These are phyloP conservation scores for Yasuhikotakia modesta DNA, from an alignment of 2,797 vertebrate species.

Conservation along the genomic window DNA sequence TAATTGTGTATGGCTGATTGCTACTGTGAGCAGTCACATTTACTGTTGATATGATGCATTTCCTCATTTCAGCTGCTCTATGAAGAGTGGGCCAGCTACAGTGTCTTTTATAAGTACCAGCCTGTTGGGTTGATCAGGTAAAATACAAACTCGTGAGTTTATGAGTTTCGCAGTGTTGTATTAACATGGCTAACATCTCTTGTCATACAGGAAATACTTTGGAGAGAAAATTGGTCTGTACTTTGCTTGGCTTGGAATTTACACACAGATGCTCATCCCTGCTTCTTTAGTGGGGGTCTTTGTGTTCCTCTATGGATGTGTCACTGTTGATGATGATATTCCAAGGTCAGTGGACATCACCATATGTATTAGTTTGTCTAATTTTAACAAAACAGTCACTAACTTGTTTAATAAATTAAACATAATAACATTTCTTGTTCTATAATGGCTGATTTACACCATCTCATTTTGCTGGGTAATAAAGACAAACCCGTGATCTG, in stretches of 20 bases:
- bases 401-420: background rate
- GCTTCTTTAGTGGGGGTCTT: slow-evolving; percentile 93
- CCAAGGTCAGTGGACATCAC: slow-evolving; percentile 81
- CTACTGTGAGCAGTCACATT: background rate
- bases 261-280: slow-evolving; percentile 97
- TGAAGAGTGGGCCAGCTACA: slow-evolving; percentile 94
- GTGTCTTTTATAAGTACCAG: slow-evolving; percentile 95
- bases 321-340: slow-evolving; percentile 92
- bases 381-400: background rate
- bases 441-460: background rate
- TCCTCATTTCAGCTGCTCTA: slow-evolving; percentile 83
- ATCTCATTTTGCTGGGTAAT: slow-evolving; percentile 17
- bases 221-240: slow-evolving; percentile 98
- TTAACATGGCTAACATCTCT: slow-evolving; percentile 6
- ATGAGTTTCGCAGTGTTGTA: background rate
- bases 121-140: slow-evolving; percentile 92
- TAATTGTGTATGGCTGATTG: no score
- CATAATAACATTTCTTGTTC: slow-evolving; percentile 4
- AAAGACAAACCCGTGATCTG: slow-evolving; percentile 16
- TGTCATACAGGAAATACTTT: slow-evolving; percentile 88
- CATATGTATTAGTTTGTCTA: background rate
- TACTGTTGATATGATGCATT: background rate
- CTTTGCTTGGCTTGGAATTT: slow-evolving; percentile 98
- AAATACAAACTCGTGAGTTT: slow-evolving; percentile 45
- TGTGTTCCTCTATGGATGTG: slow-evolving; percentile 95